Evolutionary conservation across 2,888 invertebrate genomes (phyloP).

Genomic region (Ennomos quercinarius): DNA sequence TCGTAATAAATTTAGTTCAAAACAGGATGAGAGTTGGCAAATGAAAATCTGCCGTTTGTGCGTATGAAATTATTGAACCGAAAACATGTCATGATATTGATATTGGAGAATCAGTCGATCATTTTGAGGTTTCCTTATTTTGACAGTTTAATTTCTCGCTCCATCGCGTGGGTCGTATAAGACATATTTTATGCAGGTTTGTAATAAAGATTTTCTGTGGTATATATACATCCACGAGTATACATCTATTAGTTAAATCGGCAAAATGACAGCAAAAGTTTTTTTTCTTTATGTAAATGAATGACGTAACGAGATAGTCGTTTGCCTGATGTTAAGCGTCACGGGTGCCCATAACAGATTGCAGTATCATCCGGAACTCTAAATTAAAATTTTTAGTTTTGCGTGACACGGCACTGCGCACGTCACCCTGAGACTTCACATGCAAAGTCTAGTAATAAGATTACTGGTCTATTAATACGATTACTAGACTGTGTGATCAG

Average conservation of each 20-base stretch:
- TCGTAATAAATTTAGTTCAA: conserved; percentile 1
- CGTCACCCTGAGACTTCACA: no score
- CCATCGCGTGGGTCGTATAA: conserved; percentile 10
- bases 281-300: no score
- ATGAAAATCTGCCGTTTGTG: conserved; percentile 8
- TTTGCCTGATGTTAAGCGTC: no score
- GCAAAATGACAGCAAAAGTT: conserved; percentile 10
- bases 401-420: no score
- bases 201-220: conserved; percentile 1
- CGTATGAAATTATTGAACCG: conserved; percentile 15
- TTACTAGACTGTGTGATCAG: no score
- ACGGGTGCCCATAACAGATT: no score
- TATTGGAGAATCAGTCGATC: conserved; percentile 40
- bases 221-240: no score
- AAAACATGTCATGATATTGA: conserved; percentile 26
- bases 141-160: conserved; percentile 51
- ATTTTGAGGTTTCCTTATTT: conserved; percentile 52
- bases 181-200: background rate
- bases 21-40: conserved; percentile 9
- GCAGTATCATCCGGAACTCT: no score
- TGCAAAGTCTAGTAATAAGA: no score
- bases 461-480: no score
- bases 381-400: no score
- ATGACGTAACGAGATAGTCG: no score
- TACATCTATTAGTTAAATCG: conserved; percentile 13